Evolutionary conservation across 2,888 invertebrate species (phyloP).

Genomic region (Pachydiplax longipennis): DNA sequence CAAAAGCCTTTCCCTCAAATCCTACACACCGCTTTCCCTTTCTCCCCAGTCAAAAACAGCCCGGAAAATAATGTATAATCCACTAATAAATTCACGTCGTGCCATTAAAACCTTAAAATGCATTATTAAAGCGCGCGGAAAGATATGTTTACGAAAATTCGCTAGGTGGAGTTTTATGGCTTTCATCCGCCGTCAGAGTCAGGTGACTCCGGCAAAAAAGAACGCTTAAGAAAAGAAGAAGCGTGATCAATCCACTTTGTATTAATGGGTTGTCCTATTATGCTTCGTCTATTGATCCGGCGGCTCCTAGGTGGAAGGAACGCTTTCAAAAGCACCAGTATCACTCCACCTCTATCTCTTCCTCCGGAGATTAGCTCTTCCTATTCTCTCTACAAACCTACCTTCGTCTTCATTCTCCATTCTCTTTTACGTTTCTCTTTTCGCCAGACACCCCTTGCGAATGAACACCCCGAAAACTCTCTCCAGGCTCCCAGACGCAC

Average conservation of each 20-base stretch:
- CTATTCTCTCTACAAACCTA: neutral
- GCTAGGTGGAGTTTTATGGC: neutral
- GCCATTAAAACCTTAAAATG: neutral
- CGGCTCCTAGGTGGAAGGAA: neutral
- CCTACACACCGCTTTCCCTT: neutral
- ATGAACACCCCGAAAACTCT: neutral
- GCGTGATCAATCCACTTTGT: constrained; percentile 27
- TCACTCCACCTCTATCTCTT: neutral
- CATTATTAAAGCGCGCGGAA: neutral
- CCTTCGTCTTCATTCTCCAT: neutral
- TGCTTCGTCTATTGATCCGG: constrained; percentile 3
- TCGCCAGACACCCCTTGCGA: neutral
- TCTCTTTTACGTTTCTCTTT: neutral
- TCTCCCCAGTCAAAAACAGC: neutral
- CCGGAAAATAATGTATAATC: neutral
- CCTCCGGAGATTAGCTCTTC: constrained; percentile 19
- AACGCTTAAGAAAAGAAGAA: neutral
- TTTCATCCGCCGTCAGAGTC: neutral
- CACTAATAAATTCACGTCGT: neutral
- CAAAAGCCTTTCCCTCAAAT: no score
- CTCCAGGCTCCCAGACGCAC: neutral
- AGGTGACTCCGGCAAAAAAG: neutral
- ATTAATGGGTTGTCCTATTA: constrained; percentile 17
- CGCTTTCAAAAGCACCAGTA: neutral
- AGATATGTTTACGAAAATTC: neutral